These are phyloP conservation scores for Phycodurus eques DNA, from an alignment of 2,113 vertebrate genomes.

Conservation along the genomic window DNA sequence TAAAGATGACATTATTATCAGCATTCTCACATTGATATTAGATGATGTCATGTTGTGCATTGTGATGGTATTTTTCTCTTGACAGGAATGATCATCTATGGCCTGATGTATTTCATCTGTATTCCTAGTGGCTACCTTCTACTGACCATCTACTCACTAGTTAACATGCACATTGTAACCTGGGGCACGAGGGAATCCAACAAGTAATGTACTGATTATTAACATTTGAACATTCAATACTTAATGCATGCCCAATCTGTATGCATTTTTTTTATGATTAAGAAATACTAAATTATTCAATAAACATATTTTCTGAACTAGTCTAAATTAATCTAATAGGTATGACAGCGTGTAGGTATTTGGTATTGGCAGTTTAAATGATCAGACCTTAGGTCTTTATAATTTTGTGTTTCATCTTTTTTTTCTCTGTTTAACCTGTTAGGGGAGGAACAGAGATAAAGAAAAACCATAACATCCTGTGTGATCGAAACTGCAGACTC, in stretches of 20 bases:
- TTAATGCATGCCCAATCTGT: not conserved
- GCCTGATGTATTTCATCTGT: conserved; percentile 80
- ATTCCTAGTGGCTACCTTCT: conserved; percentile 81
- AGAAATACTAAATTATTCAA: conserved; percentile 2
- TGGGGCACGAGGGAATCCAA: conserved; percentile 79
- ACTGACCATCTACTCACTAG: conserved; percentile 78
- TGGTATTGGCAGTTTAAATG: not conserved
- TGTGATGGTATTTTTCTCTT: conserved; percentile 19
- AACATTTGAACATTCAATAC: not conserved
- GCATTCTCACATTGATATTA: not conserved
- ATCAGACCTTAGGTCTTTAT: not conserved
- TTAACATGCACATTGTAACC: conserved; percentile 80
- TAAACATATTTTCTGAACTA: not conserved
- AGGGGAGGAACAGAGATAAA: conserved; percentile 46
- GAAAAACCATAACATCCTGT: conserved; percentile 59
- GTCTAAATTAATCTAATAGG: not conserved
- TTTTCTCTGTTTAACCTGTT: not conserved
- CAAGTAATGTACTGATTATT: conserved; percentile 49
- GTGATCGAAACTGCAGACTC: conserved; percentile 67
- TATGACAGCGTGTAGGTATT: not conserved
- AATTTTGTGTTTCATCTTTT: conserved; percentile 3
- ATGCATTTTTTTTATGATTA: not conserved
- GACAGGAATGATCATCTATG: conserved; percentile 72
- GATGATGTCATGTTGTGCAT: not conserved
- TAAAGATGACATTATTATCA: conserved; percentile 17